Evolutionary conservation across 2,113 vertebrate species (phyloP).

Genomic region (Ibidorhyncha struthersii): DNA sequence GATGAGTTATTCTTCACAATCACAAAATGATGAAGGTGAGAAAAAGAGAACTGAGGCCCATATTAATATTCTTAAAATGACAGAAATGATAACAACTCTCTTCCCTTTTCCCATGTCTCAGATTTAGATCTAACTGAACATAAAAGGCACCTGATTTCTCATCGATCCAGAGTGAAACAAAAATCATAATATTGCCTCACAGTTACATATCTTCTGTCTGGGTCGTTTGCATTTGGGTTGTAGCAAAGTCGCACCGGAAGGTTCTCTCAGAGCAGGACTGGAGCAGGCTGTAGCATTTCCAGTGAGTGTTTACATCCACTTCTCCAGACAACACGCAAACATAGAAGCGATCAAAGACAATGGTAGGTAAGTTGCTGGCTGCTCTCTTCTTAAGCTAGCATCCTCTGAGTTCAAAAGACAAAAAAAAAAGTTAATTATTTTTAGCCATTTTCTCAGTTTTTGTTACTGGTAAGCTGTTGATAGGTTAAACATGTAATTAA

Average conservation of each 20-base stretch:
- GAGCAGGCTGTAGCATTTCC: background rate
- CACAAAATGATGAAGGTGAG: background rate
- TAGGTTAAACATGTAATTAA: background rate
- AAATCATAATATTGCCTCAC: background rate
- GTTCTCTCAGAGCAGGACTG: background rate
- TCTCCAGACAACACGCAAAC: background rate
- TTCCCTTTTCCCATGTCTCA: background rate
- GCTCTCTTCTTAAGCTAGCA: background rate
- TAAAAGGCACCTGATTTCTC: background rate
- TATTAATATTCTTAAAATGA: background rate
- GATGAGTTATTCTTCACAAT: background rate
- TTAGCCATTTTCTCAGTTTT: background rate
- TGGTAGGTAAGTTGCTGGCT: background rate
- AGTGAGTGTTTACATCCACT: background rate
- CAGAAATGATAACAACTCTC: background rate
- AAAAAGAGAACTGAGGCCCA: background rate
- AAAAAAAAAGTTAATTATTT: background rate
- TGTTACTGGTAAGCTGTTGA: background rate
- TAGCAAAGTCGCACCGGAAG: background rate
- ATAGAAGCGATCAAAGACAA: background rate
- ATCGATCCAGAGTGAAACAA: background rate
- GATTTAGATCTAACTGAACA: background rate
- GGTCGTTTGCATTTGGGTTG: background rate
- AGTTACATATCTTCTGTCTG: background rate
- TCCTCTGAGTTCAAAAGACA: background rate